These are phyloP conservation scores for Pseudococcus jackbeardsleyi DNA, from an alignment of 2,888 invertebrate species.

Conservation along the genomic window DNA sequence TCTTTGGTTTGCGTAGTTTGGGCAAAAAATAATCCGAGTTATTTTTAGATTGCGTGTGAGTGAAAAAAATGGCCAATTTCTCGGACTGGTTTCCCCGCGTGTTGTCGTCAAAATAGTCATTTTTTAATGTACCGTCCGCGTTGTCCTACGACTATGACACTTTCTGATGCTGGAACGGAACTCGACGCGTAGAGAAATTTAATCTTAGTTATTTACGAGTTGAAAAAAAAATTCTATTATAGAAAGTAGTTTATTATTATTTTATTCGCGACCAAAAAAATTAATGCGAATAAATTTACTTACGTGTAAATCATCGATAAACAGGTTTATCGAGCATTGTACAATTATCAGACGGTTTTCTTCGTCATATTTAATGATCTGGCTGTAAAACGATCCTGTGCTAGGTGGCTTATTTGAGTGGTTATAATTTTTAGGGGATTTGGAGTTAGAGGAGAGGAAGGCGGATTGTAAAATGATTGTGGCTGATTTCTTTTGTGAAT, in stretches of 20 bases:
- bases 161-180: neutral
- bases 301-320: neutral
- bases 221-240: conserved; percentile 14
- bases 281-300: neutral
- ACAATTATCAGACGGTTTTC: neutral
- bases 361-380: neutral
- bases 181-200: neutral
- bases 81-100: neutral
- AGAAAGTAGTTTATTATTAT: conserved; percentile 32
- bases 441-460: neutral
- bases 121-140: neutral
- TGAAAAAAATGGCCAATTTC: neutral
- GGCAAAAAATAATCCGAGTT: neutral
- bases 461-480: neutral
- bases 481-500: neutral
- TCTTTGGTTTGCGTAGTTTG: neutral
- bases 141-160: neutral
- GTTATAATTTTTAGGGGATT: neutral
- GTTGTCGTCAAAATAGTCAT: neutral
- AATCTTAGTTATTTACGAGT: neutral
- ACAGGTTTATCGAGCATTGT: neutral
- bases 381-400: neutral
- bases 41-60: neutral
- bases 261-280: conserved; percentile 8
- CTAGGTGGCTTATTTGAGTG: neutral